phyloP scores from a whole-genome alignment of 2,797 vertebrate genomes.

The Bucorvus abyssinicus region DNA sequence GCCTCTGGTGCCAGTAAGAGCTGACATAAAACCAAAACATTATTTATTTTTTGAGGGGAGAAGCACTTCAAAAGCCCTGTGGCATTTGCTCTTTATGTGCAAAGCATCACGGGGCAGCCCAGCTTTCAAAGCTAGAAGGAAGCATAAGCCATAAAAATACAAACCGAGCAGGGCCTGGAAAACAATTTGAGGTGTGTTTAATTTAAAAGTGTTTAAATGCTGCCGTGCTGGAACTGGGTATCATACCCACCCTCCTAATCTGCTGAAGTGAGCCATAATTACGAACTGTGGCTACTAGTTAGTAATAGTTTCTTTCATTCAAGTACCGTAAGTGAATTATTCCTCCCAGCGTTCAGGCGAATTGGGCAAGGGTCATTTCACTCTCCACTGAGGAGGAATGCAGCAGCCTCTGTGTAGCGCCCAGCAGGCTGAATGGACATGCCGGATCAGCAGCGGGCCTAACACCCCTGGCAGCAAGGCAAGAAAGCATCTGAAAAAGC shows the following conservation, averaged over 20 bases:
- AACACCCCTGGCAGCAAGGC: not conserved
- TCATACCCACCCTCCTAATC: not conserved
- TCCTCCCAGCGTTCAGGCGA: not conserved
- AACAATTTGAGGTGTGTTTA: not conserved
- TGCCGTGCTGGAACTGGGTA: not conserved
- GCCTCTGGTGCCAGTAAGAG: not conserved
- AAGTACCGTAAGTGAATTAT: not conserved
- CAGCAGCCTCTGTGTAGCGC: not conserved
- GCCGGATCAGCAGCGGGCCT: not conserved
- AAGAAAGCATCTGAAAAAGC: not conserved
- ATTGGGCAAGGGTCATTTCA: not conserved
- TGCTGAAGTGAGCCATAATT: constrained; percentile 3
- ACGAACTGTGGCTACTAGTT: not conserved
- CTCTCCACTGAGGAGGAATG: not conserved
- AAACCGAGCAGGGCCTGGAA: not conserved
- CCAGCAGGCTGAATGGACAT: not conserved
- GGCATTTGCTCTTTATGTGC: not conserved
- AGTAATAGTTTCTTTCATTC: constrained; percentile 26
- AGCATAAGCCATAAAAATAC: not conserved
- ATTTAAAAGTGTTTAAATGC: not conserved
- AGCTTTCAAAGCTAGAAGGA: not conserved
- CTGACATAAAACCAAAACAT: not conserved
- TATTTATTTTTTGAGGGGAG: not conserved
- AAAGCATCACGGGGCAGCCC: not conserved
- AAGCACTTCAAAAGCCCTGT: not conserved